A percentile compares a stretch with the other conserved stretches of the same genome.
phyloP scores from a whole-genome alignment of 2,113 vertebrate genomes.

The Bos indicus region DNA sequence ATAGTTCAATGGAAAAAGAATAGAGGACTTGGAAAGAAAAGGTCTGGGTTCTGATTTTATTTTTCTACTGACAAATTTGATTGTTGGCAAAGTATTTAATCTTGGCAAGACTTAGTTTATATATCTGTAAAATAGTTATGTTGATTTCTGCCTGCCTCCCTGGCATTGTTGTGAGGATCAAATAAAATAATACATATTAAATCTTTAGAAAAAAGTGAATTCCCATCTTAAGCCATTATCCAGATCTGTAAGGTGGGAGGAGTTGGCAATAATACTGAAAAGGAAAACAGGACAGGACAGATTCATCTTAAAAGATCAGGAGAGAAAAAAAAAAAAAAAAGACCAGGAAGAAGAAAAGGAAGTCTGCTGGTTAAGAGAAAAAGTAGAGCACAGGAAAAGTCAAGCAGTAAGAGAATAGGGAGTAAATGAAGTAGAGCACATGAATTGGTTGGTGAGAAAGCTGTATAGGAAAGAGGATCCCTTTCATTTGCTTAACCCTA shows the following conservation, averaged over 20 bases:
- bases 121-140: not conserved
- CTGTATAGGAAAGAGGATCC: not conserved
- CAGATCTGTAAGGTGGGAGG: not conserved
- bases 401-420: not conserved
- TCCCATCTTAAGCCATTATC: not conserved
- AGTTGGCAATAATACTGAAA: constrained; percentile 26
- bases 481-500: not conserved
- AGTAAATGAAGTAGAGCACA: not conserved
- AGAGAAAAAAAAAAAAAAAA: not conserved
- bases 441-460: not conserved
- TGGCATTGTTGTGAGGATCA: constrained; percentile 20
- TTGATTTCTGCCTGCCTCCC: not conserved
- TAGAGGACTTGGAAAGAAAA: not conserved
- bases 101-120: not conserved
- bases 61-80: not conserved
- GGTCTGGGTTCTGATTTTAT: not conserved
- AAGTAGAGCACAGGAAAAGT: not conserved
- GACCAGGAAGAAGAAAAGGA: not conserved
- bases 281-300: not conserved
- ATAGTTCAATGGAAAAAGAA: not conserved
- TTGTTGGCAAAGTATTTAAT: constrained; percentile 28
- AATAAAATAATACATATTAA: constrained; percentile 23
- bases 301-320: not conserved
- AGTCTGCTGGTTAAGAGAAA: not conserved
- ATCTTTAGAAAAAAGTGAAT: constrained; percentile 33